phyloP scores from a whole-genome alignment of 1,140 invertebrate genomes.

The Dendrolimus kikuchii region DNA sequence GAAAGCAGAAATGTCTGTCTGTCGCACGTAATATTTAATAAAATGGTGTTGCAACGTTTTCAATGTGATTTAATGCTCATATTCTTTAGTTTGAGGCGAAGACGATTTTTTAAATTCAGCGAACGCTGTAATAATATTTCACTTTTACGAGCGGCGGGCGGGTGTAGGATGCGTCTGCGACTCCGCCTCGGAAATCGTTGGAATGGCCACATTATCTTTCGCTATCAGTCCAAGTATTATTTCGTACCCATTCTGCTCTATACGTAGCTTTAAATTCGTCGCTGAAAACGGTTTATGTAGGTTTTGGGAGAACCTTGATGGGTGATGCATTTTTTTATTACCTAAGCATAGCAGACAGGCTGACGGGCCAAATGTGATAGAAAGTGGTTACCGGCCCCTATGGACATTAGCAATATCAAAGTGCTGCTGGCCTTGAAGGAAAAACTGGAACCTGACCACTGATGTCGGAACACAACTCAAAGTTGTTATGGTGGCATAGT shows the following conservation, averaged over 20 bases:
- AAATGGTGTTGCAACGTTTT: slow-evolving; percentile 11
- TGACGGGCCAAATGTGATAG: too few species aligned
- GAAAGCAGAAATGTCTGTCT: not conserved
- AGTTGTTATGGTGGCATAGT: too few species aligned
- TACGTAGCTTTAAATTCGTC: too few species aligned
- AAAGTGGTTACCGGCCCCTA: too few species aligned
- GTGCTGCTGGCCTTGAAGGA: too few species aligned
- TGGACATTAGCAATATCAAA: too few species aligned
- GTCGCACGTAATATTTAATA: slow-evolving; percentile 5
- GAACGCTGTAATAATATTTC: slow-evolving; percentile 61
- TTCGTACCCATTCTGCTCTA: slow-evolving; percentile 8
- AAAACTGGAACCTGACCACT: too few species aligned
- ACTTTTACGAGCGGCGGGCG: slow-evolving; percentile 60
- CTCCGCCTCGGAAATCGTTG: slow-evolving; percentile 52
- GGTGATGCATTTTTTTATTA: too few species aligned
- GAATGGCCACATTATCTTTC: slow-evolving; percentile 57
- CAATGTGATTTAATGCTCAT: slow-evolving; percentile 27
- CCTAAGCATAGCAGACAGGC: too few species aligned
- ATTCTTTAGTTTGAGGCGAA: slow-evolving; percentile 24
- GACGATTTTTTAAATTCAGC: slow-evolving; percentile 59
- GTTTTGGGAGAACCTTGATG: too few species aligned
- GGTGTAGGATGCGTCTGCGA: slow-evolving; percentile 54
- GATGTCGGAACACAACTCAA: too few species aligned
- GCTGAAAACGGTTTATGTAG: too few species aligned
- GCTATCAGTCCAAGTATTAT: slow-evolving; percentile 36